Conservation (phyloP, 2,888 invertebrate species). For the Dorcus hopei region DNA sequence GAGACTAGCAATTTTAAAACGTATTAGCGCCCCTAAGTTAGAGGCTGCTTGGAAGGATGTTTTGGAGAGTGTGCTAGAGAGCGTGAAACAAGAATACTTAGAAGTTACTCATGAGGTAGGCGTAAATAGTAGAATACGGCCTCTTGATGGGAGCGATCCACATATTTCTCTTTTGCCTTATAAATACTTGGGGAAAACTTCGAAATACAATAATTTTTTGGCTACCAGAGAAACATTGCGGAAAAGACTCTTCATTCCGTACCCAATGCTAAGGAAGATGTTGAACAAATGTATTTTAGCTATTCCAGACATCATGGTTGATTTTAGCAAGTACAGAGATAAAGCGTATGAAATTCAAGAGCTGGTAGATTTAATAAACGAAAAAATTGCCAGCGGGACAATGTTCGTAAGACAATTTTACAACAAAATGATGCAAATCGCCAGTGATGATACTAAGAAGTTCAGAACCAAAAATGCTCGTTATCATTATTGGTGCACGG, state of each 20-base stretch:
- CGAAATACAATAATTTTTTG: slow-evolving; percentile 58
- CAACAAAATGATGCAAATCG: slow-evolving; percentile 18
- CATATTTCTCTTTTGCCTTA: slow-evolving; percentile 54
- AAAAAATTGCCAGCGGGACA: slow-evolving; percentile 29
- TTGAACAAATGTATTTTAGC: slow-evolving; percentile 52
- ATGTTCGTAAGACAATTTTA: slow-evolving; percentile 33
- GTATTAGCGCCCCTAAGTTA: slow-evolving; percentile 57
- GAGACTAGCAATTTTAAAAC: slow-evolving; percentile 59
- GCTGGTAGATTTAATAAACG: slow-evolving; percentile 30
- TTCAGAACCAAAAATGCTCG: slow-evolving; percentile 5
- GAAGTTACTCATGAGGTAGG: slow-evolving; percentile 61
- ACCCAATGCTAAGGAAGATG: slow-evolving; percentile 62
- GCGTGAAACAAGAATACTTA: slow-evolving; percentile 59
- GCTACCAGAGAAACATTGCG: slow-evolving; percentile 56
- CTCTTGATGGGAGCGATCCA: slow-evolving; percentile 55
- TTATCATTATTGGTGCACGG: slow-evolving; percentile 18
- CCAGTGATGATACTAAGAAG: slow-evolving; percentile 10
- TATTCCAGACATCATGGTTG: slow-evolving; percentile 56
- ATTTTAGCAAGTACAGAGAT: slow-evolving; percentile 41
- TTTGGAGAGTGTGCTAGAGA: slow-evolving; percentile 54
- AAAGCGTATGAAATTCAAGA: slow-evolving; percentile 32
- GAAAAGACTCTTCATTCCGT: slow-evolving; percentile 58
- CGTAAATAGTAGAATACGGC: slow-evolving; percentile 61
- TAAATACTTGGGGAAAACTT: slow-evolving; percentile 62
- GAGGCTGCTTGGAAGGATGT: slow-evolving; percentile 56